Percentiles rank a stretch among this genome's conserved stretches.
phyloP scores from a whole-genome alignment of 2,113 vertebrate genomes.

The Seriola quinqueradiata region DNA sequence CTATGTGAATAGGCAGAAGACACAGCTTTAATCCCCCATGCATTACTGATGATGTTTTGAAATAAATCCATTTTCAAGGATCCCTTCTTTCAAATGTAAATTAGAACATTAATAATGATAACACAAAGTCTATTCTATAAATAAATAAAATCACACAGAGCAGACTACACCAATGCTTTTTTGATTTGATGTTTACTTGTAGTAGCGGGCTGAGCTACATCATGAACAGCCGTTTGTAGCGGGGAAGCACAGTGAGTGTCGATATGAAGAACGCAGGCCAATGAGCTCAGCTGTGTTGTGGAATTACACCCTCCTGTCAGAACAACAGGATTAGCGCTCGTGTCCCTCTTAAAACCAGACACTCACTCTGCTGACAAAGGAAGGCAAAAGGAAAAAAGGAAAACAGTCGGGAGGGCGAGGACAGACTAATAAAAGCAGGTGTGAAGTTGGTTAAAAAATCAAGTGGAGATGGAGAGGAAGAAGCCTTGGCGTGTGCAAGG shows the following conservation, averaged over 20 bases:
- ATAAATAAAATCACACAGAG: neutral
- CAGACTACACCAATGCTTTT: neutral
- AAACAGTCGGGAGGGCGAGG: slow-evolving; percentile 34
- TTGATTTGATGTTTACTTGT: slow-evolving; percentile 5
- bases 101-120: neutral
- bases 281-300: slow-evolving; percentile 67
- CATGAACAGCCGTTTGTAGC: slow-evolving; percentile 17
- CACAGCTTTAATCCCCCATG: neutral
- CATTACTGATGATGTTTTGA: neutral
- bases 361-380: slow-evolving; percentile 50
- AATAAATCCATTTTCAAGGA: neutral
- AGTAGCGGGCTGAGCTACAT: neutral
- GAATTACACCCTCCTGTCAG: slow-evolving; percentile 74
- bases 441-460: slow-evolving; percentile 31
- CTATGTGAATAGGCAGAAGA: neutral
- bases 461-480: slow-evolving; percentile 17
- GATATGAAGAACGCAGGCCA: slow-evolving; percentile 60
- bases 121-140: neutral
- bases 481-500: slow-evolving; percentile 4
- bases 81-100: neutral
- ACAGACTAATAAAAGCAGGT: slow-evolving; percentile 42
- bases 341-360: slow-evolving; percentile 70
- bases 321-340: slow-evolving; percentile 76
- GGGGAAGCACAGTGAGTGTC: slow-evolving; percentile 26
- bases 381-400: neutral